Conservation (phyloP, 2,113 vertebrate species). For the Pseudopodoces humilis region DNA sequence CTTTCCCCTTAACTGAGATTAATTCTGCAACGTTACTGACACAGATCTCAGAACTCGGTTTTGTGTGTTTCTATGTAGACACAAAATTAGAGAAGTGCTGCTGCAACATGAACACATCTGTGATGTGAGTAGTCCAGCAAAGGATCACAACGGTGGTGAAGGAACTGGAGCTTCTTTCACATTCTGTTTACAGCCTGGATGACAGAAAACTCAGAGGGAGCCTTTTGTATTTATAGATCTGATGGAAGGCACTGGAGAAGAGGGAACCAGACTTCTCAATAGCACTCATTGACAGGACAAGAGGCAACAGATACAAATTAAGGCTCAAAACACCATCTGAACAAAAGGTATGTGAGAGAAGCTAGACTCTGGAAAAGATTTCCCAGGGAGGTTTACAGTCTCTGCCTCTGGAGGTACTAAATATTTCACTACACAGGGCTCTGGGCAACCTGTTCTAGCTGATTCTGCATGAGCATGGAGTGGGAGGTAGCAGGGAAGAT, state of each 20-base stretch:
- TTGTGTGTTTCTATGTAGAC: not conserved
- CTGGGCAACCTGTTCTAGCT: not conserved
- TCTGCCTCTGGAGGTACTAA: not conserved
- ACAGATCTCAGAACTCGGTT: not conserved
- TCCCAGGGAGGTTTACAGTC: not conserved
- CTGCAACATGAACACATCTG: not conserved
- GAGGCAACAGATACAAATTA: not conserved
- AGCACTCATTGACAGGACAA: not conserved
- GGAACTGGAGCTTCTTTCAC: not conserved
- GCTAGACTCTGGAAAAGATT: not conserved
- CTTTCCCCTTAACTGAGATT: not conserved
- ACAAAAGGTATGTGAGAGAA: not conserved
- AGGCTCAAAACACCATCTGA: not conserved
- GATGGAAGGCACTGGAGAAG: not conserved
- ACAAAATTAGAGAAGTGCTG: not conserved
- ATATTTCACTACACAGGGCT: not conserved
- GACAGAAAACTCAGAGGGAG: not conserved
- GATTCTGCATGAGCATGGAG: not conserved
- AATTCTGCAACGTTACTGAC: not conserved
- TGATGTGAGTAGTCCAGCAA: not conserved
- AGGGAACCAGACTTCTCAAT: not conserved
- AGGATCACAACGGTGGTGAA: not conserved
- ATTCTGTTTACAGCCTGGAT: not conserved
- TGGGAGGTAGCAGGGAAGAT: not conserved
- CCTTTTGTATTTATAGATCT: not conserved